Evolutionary conservation across 2,888 invertebrate genomes (phyloP).

Genomic region (Zelleria hepariella): DNA sequence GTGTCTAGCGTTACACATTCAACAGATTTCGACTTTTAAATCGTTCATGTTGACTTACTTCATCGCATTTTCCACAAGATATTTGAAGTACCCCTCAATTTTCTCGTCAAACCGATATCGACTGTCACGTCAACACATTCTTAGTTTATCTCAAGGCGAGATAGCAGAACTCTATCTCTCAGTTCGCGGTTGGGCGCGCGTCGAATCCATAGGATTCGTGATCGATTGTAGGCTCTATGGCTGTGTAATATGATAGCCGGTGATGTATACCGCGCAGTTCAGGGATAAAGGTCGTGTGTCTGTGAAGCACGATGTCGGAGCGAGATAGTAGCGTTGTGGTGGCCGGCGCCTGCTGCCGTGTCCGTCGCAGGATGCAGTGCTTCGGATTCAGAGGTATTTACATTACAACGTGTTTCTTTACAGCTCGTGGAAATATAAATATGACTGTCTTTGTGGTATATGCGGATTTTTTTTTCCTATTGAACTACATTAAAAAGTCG

Average conservation of each 20-base stretch:
- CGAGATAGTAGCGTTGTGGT: constrained; percentile 51
- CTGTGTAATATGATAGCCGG: not conserved
- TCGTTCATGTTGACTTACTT: too few relatives aligned
- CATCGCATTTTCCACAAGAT: too few relatives aligned
- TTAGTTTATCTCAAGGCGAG: not conserved
- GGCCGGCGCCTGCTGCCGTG: constrained; percentile 54
- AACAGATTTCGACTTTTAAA: not conserved
- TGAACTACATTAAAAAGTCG: too few relatives aligned
- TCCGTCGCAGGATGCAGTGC: constrained; percentile 64
- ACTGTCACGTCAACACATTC: not conserved
- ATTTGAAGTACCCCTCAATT: too few relatives aligned
- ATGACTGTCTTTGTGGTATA: too few relatives aligned
- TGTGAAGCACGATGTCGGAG: constrained; percentile 51
- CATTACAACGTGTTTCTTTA: not conserved
- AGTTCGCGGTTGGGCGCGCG: not conserved
- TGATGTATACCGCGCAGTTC: constrained; percentile 1
- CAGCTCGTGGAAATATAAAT: too few relatives aligned
- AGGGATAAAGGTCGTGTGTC: constrained; percentile 39
- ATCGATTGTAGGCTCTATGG: not conserved
- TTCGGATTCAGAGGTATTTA: constrained; percentile 59
- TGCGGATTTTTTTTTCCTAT: too few relatives aligned
- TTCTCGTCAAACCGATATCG: not conserved
- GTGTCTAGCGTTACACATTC: not conserved
- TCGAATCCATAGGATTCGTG: not conserved
- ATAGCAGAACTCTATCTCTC: not conserved